Base-by-base conservation (phyloP, 2,888 invertebrate genomes). In the Sabellastarte sp. region DNA sequence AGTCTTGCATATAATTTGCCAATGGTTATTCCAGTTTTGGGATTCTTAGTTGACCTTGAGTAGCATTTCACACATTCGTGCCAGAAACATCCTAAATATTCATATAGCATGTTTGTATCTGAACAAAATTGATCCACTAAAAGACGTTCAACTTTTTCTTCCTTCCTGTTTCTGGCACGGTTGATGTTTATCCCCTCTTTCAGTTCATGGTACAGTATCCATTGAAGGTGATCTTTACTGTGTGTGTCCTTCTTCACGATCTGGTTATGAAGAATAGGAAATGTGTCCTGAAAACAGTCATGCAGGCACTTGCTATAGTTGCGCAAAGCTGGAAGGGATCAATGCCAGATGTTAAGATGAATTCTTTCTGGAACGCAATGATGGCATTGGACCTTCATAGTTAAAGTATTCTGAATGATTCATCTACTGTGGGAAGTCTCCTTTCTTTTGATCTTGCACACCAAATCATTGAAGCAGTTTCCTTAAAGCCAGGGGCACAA, bases 271-370 rank as follows among this genome's bases (percentile, higher is more conserved):
- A 53, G 20, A 53, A 53, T 15, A 53, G 53, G 24, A 53, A 53
- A 5, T n/a, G 20, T n/a, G 20, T 53, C 24, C 53, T 15, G 53
- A n/a, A 53, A 26, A 53, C 53, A 5, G 5, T 53, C 20, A n/a
- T 53, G 53, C 53, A 53, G 5, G 53, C 53, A 15, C 24, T 24
- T 5, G 53, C 53, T 24, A 53, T 53, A n/a, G 53, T 53, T 53
- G 24, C 24, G 20, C 15, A 53, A 5, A 5, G 5, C 5, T 10
- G 4, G 28, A 53, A 53, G 5, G 53, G 53, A 5, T 53, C 53
- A 26, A 26, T 53, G 10, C 41, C 41, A n/a, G n/a, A n/a, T n/a
- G n/a, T n/a, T n/a, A n/a, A n/a, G n/a, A n/a, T n/a, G n/a, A n/a
- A n/a, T n/a, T n/a, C n/a, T n/a, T n/a, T n/a, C n/a, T n/a, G n/a